These are phyloP conservation scores for Synaphobranchus kaupii DNA, from an alignment of 2,797 vertebrate species.

Conservation along the genomic window DNA sequence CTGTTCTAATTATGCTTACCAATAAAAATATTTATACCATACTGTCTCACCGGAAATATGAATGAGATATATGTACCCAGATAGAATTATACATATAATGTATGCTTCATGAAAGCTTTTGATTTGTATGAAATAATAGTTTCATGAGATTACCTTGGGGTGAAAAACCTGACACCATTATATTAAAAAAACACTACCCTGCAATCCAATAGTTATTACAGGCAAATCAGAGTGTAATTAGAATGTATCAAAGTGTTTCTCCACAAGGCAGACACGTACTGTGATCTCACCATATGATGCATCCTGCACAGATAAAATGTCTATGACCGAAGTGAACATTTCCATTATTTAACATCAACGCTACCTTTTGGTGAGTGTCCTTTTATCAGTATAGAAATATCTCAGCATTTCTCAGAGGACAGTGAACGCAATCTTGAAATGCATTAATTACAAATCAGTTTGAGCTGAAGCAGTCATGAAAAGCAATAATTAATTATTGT, in stretches of 20 bases:
- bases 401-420: constrained; percentile 46
- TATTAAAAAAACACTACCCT: neutral
- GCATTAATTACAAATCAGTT: constrained; percentile 73
- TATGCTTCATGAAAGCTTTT: neutral
- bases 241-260: neutral
- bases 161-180: neutral
- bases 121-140: neutral
- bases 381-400: constrained; percentile 1
- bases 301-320: neutral
- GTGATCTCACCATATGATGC: neutral
- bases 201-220: neutral
- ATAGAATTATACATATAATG: neutral
- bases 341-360: neutral
- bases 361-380: neutral
- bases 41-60: neutral
- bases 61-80: neutral
- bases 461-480: constrained; percentile 66
- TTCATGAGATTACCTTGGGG: constrained; percentile 12
- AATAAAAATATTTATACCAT: neutral
- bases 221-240: neutral
- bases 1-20: neutral
- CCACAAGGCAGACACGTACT: neutral
- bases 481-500: constrained; percentile 64
- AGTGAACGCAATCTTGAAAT: constrained; percentile 62
- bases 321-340: neutral